These are phyloP conservation scores for Rostratula benghalensis DNA, from an alignment of 2,113 vertebrate genomes.

Conservation along the genomic window DNA sequence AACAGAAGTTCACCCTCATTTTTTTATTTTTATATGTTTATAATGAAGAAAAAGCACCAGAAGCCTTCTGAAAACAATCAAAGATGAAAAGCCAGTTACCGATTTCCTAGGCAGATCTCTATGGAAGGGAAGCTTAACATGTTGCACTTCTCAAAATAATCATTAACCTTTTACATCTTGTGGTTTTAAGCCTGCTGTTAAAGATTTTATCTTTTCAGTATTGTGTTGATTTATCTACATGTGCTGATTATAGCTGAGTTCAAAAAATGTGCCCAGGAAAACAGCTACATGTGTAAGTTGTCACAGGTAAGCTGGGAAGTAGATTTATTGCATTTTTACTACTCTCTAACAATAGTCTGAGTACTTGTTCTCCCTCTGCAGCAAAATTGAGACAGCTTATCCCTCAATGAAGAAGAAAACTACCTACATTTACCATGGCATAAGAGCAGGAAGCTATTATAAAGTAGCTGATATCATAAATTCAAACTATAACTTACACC, in stretches of 20 bases:
- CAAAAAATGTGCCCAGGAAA: neutral
- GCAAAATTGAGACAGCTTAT: neutral
- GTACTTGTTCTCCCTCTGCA: neutral
- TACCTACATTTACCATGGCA: neutral
- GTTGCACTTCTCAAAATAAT: neutral
- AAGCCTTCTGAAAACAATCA: neutral
- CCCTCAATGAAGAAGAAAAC: neutral
- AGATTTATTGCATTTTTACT: slow-evolving; percentile 9
- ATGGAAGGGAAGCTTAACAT: neutral
- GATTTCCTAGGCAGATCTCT: neutral
- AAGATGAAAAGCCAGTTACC: neutral
- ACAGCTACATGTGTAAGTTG: neutral
- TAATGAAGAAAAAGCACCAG: neutral
- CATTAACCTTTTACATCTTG: neutral
- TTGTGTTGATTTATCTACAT: neutral
- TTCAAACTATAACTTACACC: slow-evolving; percentile 14
- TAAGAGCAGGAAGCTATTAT: neutral
- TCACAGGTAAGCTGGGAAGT: neutral
- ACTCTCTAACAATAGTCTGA: neutral
- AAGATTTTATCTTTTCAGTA: neutral
- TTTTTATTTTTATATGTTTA: neutral
- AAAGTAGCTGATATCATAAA: slow-evolving; percentile 1
- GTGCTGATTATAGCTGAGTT: neutral
- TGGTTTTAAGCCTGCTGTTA: neutral
- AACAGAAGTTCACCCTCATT: neutral